Evolutionary conservation across 2,113 vertebrate species (phyloP).

Genomic region (Corythoichthys intestinalis): DNA sequence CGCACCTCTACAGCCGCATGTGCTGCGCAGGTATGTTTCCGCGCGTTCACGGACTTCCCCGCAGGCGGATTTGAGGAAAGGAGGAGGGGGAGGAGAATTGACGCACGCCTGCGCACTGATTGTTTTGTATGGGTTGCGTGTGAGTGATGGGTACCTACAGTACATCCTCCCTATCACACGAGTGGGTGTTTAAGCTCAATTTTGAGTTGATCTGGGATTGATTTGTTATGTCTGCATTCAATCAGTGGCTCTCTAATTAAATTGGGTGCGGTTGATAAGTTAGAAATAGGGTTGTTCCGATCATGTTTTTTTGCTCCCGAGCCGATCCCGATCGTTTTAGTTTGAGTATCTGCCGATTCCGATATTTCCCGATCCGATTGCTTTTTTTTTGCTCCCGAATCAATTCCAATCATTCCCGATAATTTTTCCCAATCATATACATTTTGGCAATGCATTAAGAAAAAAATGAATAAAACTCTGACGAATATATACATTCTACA

Average conservation of each 20-base stretch:
- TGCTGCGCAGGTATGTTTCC: constrained; percentile 72
- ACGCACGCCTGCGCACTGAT: constrained; percentile 10
- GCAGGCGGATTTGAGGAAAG: background rate
- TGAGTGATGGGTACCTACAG: background rate
- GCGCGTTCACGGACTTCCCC: background rate
- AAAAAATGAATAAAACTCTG: too few species aligned
- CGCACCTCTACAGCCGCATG: constrained; percentile 73
- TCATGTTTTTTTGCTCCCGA: too few species aligned
- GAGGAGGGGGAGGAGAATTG: background rate
- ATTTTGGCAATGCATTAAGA: too few species aligned
- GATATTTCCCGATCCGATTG: too few species aligned
- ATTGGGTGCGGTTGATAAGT: too few species aligned
- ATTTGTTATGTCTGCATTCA: background rate
- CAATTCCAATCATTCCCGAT: too few species aligned
- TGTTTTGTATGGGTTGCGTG: constrained; percentile 11
- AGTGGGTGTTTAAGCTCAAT: background rate
- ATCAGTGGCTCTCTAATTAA: background rate
- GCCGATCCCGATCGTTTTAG: too few species aligned
- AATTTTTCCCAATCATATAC: too few species aligned
- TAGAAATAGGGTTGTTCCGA: too few species aligned
- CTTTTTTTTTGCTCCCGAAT: too few species aligned
- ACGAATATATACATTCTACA: too few species aligned
- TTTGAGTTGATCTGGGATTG: background rate
- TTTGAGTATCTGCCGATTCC: too few species aligned
- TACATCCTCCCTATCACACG: background rate